phyloP scores from a whole-genome alignment of 2,888 invertebrate species.

The Ornithoptera priamus region DNA sequence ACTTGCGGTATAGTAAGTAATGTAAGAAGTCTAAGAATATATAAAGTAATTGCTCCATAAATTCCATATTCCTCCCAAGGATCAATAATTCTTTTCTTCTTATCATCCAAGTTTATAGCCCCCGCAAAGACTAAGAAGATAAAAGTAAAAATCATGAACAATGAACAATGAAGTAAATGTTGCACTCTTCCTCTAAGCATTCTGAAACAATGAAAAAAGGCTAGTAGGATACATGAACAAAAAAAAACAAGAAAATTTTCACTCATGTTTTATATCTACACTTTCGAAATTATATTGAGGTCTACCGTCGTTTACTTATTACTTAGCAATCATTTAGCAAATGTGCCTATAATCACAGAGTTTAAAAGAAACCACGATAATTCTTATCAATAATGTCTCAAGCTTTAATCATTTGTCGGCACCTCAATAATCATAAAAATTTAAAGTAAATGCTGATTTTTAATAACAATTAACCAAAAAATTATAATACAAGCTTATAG shows the following conservation, averaged over 20 bases:
- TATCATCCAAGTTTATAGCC: conserved; percentile 80
- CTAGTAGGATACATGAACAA: neutral
- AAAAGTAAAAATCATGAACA: conserved; percentile 86
- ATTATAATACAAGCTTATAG: no score
- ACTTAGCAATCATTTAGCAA: neutral
- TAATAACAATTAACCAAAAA: neutral
- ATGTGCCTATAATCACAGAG: neutral
- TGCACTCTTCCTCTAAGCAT: conserved; percentile 85
- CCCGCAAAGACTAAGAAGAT: conserved; percentile 86
- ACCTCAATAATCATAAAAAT: neutral
- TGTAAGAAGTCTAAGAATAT: conserved; percentile 88
- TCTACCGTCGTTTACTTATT: neutral
- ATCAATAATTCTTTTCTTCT: conserved; percentile 82
- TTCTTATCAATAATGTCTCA: neutral
- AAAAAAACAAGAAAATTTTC: neutral
- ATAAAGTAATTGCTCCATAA: conserved; percentile 85
- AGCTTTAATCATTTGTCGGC: neutral
- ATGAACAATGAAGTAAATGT: conserved; percentile 89
- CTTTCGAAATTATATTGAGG: neutral
- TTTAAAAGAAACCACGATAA: neutral
- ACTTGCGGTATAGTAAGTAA: conserved; percentile 94
- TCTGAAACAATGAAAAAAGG: conserved; percentile 55
- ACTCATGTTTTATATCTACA: neutral
- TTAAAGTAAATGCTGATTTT: neutral
- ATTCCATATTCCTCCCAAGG: conserved; percentile 92